Base-by-base conservation (phyloP, 2,888 invertebrate species). In the Eristalis pertinax region DNA sequence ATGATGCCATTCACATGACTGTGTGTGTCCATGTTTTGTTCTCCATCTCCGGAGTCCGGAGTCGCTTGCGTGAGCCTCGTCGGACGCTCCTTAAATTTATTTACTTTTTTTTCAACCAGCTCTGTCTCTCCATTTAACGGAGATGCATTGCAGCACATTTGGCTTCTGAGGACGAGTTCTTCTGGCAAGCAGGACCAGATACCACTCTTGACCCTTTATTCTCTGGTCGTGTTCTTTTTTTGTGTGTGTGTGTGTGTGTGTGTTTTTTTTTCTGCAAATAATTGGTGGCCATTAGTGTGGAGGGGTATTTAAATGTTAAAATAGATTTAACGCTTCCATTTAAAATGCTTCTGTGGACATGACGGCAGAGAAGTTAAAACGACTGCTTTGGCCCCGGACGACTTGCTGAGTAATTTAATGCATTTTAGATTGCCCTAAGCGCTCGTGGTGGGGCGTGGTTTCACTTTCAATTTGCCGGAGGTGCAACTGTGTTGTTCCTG, bases 341-440 rank as follows among this genome's bases (percentile, higher is more conserved):
- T 75, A 78, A 62, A 82, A 65, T 43, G 75, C 75, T 63, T 78
- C 67, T 78, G 70, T 82, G 86, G 78, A 86, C 82, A 74, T 67
- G 74, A 56, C 41, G 74, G 72, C 63, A 60, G 63, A 56, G 64
- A 38, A 60, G 68, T 73, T 81, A 77, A 76, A 68, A 81, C 26
- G 64, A 26, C 60, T 24, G 15, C 26, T 26, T 5, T 13, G 24
- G 22, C 11, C 15, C 13, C 4, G 56, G 22, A 43, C 67, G 41
- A 70, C 62, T 56, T 63, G 73, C 50, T 75, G 86, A 78, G 86
- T 82, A 82, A 86, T 86, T 82, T 82, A 86, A 86, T 86, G 86
- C 86, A 86, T 86, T 86, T 86, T 86, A 86, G 78, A 86, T 82
- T 86, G 86, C 67, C 58, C 70, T 82, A 74, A 56, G 74, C 62